phyloP scores from a whole-genome alignment of 2,113 vertebrate species.

The Micronycteris hirsuta region DNA sequence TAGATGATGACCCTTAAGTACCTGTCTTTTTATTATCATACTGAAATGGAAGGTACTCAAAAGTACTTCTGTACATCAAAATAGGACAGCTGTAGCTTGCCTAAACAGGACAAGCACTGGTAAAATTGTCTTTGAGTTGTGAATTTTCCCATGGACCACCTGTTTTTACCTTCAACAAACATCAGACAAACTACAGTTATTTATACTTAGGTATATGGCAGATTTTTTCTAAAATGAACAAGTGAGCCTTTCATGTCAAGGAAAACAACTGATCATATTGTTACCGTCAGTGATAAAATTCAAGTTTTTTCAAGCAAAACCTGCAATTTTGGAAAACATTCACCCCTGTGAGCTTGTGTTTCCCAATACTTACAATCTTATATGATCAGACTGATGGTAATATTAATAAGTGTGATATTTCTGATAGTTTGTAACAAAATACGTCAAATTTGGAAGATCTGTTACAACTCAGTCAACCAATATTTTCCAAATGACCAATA shows the following conservation, averaged over 20 bases:
- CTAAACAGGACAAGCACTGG: neutral
- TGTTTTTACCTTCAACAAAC: neutral
- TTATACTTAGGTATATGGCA: neutral
- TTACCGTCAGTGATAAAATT: neutral
- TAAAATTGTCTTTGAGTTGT: neutral
- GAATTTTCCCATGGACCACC: neutral
- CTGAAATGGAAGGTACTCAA: neutral
- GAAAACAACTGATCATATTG: neutral
- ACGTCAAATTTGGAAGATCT: neutral
- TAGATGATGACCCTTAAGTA: neutral
- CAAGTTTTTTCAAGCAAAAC: neutral
- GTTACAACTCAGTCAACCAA: neutral
- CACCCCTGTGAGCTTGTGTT: neutral
- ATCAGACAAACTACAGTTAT: neutral
- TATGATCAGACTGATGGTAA: neutral
- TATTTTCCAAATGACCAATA: neutral
- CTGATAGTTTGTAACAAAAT: neutral
- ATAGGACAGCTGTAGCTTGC: neutral
- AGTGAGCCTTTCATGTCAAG: neutral
- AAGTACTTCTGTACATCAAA: neutral
- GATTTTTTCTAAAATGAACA: neutral
- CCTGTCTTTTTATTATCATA: neutral
- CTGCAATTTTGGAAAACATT: neutral
- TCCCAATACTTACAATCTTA: neutral
- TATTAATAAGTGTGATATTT: neutral